Conservation (phyloP, 2,888 invertebrate genomes). For the Drosophila neotestacea region DNA sequence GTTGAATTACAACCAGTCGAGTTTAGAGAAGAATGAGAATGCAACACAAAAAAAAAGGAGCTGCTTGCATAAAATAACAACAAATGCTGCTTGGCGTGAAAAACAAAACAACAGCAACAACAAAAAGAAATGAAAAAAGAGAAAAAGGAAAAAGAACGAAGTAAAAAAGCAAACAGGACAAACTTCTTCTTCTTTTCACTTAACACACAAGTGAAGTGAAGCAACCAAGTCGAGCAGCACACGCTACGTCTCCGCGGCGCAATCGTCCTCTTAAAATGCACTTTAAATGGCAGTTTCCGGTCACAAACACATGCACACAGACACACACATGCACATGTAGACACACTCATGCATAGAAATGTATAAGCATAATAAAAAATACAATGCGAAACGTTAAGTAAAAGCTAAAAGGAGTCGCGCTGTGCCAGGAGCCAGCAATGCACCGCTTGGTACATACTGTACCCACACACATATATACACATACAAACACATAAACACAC, state of each 20-base stretch:
- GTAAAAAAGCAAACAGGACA: constrained; percentile 31
- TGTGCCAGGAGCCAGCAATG: constrained; percentile 79
- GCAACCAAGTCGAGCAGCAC: constrained; percentile 36
- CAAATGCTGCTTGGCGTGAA: constrained; percentile 35
- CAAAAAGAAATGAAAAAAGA: not conserved
- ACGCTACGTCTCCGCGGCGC: constrained; percentile 53
- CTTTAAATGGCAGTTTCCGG: constrained; percentile 84
- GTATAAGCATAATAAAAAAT: constrained; percentile 59
- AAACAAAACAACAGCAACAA: constrained; percentile 20
- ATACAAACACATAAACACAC: constrained; percentile 22
- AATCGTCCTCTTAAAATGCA: constrained; percentile 79
- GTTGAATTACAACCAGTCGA: constrained; percentile 68
- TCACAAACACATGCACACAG: constrained; percentile 59
- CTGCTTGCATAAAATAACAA: constrained; percentile 44
- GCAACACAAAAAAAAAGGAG: constrained; percentile 37
- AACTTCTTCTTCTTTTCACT: constrained; percentile 67
- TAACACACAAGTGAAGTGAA: constrained; percentile 66
- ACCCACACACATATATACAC: constrained; percentile 60
- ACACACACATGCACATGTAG: constrained; percentile 21
- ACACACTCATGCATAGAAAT: constrained; percentile 50
- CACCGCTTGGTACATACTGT: constrained; percentile 83
- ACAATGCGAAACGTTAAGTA: constrained; percentile 70
- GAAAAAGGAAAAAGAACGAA: not conserved
- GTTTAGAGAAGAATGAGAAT: constrained; percentile 14
- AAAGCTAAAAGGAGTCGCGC: constrained; percentile 66